Base-by-base conservation (phyloP, 1,140 invertebrate species). In the Drosophila takahashii region DNA sequence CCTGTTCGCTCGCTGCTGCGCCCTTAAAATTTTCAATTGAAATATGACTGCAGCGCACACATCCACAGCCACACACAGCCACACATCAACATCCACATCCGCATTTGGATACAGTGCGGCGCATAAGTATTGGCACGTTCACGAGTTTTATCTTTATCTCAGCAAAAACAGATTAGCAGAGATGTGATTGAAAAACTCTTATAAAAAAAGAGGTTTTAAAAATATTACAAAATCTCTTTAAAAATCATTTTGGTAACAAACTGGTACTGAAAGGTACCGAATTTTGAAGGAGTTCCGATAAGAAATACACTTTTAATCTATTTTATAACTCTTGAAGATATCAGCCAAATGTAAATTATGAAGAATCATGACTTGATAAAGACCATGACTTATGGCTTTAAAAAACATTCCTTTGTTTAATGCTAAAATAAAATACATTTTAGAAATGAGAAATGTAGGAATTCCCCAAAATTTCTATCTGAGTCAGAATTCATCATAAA, bases 11-110 rank as follows among this genome's bases (percentile, higher is more conserved):
- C 45, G 32, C 64, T 58, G 73, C 74, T 75, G 72, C 67, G 66
- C 71, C 83, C 84, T 87, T 86, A 83, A 79, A 76, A 79, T 83
- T 77, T 76, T 86, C 75, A 89, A 86, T 86, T 86, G 75, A 86
- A 81, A 86, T 79, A 76, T 87, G 70, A 84, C 80, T 79, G 76
- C 72, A 79, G 45, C 59, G 65, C 57, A 56, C 48, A 81, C 39
- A 80, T 32, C 57, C 32, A 34, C 58, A 64, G 44, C 11, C 22
- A 54, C 41, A 26, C 15, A 50, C 39, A 27, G 10, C 45, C 27
- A 61, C 39, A 39, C 73, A 47, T 26, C 15, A 53, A 69, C 45
- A 73, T 37, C 15, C 59, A 78, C 54, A 64, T 78, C 66, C 77
- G 64, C 52, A 74, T 62, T 76, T 47, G 39, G 34, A 29, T 15